Base-by-base conservation (phyloP, 2,797 vertebrate genomes). In the Phalloptychus januarius region DNA sequence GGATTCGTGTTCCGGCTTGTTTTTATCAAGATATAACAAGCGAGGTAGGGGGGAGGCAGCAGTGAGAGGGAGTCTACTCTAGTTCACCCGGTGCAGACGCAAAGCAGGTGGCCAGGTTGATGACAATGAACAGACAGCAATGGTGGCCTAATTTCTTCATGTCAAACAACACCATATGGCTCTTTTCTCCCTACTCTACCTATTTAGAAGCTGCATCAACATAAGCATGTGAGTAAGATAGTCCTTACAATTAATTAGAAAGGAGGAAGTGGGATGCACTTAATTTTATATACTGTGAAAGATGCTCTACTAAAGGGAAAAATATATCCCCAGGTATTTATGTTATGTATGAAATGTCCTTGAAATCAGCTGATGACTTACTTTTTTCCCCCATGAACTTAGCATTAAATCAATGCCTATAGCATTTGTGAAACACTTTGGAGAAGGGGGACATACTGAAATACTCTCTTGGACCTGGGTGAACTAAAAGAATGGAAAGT, bases 141-240 rank as follows among this genome's bases (percentile, higher is more conserved):
- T 93, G 93, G 92, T 95, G 95, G 94, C 95, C 95, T 95, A 95
- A 94, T 96, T 96, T 96, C 93, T 91, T 94, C 93, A 94, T 94
- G 95, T 95, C 94, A 95, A 94, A 95, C 95, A 95, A 95, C 95
- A 92, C 95, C 95, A 96, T 96, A 96, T 96, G 95, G 95, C 91
- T 95, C 86, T 88, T 89, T 91, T 83, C 88, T 89, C 87, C 82
- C 79, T 45, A 71, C 73, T 87, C 87, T 91, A 94, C 94, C 93
- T 94, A 91, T 92, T 95, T 95, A 95, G 90, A 95, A 92, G 93
- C 92, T 86, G 87, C 78, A 82, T 91, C 87, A 88, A 86, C 89
- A 92, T 93, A 94, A 92, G 94, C 93, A 95, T 95, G 93, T 93
- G 92, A 84, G 92, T 81, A 93, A 90, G 92, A 93, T 84, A 91